phyloP scores from a whole-genome alignment of 2,888 invertebrate genomes.

The Anthophora plumipes region DNA sequence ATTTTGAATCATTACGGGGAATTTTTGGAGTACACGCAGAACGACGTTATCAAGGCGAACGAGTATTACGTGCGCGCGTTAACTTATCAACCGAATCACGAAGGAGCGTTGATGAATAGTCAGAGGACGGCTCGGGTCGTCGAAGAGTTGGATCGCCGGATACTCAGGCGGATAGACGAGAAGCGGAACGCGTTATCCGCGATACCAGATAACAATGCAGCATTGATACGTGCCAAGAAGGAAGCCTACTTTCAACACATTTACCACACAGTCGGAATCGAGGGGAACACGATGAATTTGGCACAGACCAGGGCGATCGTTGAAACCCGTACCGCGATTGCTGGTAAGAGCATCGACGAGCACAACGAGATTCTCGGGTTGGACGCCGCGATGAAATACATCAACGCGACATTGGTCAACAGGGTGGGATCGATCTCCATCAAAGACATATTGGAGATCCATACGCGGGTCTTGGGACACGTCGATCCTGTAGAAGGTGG shows the following conservation, averaged over 20 bases:
- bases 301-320: constrained; percentile 96
- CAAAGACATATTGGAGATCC: constrained; percentile 96
- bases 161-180: constrained; percentile 92
- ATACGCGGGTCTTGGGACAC: constrained; percentile 96
- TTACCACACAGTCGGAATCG: constrained; percentile 98
- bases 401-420: constrained; percentile 92
- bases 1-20: constrained; percentile 97
- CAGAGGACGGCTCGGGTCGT: constrained; percentile 95
- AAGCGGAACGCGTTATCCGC: constrained; percentile 93
- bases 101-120: constrained; percentile 91
- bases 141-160: constrained; percentile 92
- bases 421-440: constrained; percentile 92
- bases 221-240: constrained; percentile 94
- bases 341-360: constrained; percentile 96
- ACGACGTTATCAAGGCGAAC: constrained; percentile 95
- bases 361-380: constrained; percentile 98
- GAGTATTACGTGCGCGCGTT: constrained; percentile 95
- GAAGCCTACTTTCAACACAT: constrained; percentile 98
- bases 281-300: constrained; percentile 98
- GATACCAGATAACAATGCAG: constrained; percentile 92
- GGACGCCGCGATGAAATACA: constrained; percentile 97
- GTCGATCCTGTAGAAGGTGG: constrained; percentile 98
- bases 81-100: constrained; percentile 92
- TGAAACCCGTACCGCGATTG: constrained; percentile 94
- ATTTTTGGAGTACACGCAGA: constrained; percentile 93